Conservation (phyloP, 2,888 invertebrate genomes). For the Autographa pulchrina region DNA sequence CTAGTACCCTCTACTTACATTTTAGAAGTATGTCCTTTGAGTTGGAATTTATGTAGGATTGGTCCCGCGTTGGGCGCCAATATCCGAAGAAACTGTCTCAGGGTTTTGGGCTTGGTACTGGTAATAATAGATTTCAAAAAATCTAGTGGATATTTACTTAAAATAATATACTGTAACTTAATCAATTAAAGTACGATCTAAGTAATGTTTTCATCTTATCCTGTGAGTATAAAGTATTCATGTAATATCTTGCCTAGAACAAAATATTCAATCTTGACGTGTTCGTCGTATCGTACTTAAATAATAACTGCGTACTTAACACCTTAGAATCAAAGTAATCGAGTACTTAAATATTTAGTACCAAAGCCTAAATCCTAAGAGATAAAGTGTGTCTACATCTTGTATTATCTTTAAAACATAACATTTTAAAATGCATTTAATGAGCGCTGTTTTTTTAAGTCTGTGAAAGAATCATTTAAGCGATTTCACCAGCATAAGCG, state of each 20-base stretch:
- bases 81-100: slow-evolving; percentile 37
- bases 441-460: too few relatives aligned
- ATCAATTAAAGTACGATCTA: too few relatives aligned
- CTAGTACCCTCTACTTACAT: slow-evolving; percentile 43
- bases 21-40: slow-evolving; percentile 51
- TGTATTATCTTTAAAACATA: too few relatives aligned
- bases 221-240: background rate
- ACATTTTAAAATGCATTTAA: too few relatives aligned
- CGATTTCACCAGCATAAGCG: too few relatives aligned
- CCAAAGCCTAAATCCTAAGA: too few relatives aligned
- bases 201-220: too few relatives aligned
- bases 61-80: slow-evolving; percentile 43
- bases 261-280: background rate
- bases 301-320: background rate
- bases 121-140: background rate
- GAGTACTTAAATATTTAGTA: background rate
- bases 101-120: background rate
- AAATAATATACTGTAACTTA: too few relatives aligned
- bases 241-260: background rate
- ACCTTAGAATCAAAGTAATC: background rate
- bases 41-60: slow-evolving; percentile 36
- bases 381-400: too few relatives aligned
- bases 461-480: background rate
- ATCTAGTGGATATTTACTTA: background rate
- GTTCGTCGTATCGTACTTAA: background rate